Evolutionary conservation across 1,140 invertebrate species (phyloP).

Genomic region (Bombus sibiricus): DNA sequence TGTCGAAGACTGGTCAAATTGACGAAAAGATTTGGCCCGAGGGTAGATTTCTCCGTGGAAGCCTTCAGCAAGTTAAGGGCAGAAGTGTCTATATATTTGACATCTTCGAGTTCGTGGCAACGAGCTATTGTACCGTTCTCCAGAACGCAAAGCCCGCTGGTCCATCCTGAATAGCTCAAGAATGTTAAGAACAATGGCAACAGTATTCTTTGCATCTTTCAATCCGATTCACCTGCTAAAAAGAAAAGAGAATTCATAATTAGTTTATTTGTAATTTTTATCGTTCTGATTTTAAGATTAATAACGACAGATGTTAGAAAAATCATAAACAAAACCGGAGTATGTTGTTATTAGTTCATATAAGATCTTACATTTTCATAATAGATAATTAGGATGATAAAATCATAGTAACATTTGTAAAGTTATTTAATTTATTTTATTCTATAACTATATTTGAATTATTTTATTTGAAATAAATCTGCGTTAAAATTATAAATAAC

Average conservation of each 20-base stretch:
- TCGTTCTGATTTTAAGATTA: not conserved
- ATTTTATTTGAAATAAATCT: no score
- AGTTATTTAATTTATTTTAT: no score
- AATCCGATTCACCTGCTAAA: constrained; percentile 67
- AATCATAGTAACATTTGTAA: no score
- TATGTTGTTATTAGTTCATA: no score
- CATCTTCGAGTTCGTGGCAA: constrained; percentile 75
- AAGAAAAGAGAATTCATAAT: constrained; percentile 12
- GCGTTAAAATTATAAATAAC: no score
- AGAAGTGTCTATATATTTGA: constrained; percentile 68
- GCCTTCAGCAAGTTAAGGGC: constrained; percentile 67
- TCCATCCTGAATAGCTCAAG: constrained; percentile 53
- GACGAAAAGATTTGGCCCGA: constrained; percentile 61
- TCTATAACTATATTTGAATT: no score
- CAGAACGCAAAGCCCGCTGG: constrained; percentile 65
- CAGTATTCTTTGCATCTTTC: constrained; percentile 70
- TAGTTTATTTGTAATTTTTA: not conserved
- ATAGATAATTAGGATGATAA: no score
- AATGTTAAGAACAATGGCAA: constrained; percentile 64
- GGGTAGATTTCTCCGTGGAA: constrained; percentile 18
- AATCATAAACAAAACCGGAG: not conserved
- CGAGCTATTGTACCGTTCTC: constrained; percentile 59
- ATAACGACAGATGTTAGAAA: no score
- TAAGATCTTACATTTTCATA: no score
- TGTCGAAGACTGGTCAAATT: constrained; percentile 71